Evolutionary conservation across 2,888 invertebrate species (phyloP).

Genomic region (Chrysodeixis includens): DNA sequence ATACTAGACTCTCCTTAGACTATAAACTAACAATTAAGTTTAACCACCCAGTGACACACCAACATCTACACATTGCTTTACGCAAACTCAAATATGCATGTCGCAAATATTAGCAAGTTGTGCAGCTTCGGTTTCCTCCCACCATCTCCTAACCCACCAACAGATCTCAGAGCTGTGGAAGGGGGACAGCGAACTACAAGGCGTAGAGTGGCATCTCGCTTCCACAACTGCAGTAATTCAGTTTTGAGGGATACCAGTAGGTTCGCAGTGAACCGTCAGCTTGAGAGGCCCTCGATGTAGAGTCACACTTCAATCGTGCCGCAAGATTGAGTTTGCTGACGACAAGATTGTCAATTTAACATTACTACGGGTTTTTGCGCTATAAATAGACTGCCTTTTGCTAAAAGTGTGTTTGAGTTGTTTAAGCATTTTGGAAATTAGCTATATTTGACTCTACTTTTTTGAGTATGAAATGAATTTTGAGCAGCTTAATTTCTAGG

Average conservation of each 20-base stretch:
- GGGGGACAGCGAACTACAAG: no score
- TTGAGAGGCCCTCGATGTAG: constrained; percentile 13
- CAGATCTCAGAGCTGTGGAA: background rate
- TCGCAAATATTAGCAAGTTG: constrained; percentile 29
- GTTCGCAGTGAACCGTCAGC: no score
- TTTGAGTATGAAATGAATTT: background rate
- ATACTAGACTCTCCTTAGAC: no score
- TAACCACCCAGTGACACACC: background rate
- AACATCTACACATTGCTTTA: background rate
- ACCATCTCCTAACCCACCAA: no score
- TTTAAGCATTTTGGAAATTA: background rate
- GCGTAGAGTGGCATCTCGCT: no score
- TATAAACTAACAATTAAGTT: no score
- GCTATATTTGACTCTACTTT: background rate
- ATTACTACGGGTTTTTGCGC: constrained; percentile 7
- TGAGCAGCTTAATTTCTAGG: no score
- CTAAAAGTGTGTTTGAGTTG: background rate
- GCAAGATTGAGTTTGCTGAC: constrained; percentile 15
- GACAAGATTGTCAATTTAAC: constrained; percentile 18
- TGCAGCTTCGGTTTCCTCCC: background rate
- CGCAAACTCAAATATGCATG: constrained; percentile 14
- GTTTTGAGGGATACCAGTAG: no score
- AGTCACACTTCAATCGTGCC: constrained; percentile 15
- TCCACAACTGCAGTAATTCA: no score
- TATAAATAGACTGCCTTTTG: background rate